Evolutionary conservation across 2,113 vertebrate genomes (phyloP), one percentile per base, ranked within the genome.

Genomic region (Bagarius yarrelli): DNA sequence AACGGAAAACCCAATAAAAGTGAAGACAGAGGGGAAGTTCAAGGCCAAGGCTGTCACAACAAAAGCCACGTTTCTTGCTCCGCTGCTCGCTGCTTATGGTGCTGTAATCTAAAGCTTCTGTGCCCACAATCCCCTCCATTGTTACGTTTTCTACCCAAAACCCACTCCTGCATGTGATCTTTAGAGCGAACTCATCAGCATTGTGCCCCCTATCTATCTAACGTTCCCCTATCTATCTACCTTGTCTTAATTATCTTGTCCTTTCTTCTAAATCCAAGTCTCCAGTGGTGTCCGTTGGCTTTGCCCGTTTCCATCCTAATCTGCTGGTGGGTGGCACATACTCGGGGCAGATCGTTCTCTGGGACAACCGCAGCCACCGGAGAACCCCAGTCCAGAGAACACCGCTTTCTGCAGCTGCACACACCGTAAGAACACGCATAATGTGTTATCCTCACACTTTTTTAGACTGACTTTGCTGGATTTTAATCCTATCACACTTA

Each of bases 301-400:
- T 99, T 78, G 96, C 98, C 32, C 95, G 94, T 83, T 99, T 99
- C 91, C 97, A 99, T 88, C 97, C 97, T 60, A 99, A 99, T 89
- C 92, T 99, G 78, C 92, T 98, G 0, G 96, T 98, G 19, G 96
- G 97, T 67, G 97, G 97, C 32, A 98, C 97, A 0, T 98, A 99
- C 88, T 99, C 97, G 0, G 97, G 97, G 71, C 97, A 99, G 89
- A 98, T 99, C 21, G 96, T 97, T 76, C 88, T 99, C 80, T 98
- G 98, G 98, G 98, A 99, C 89, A 98, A 98, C 85, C 96, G 97
- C 85, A 98, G 98, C 59, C 96, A 99, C 90, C 91, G 97, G 30
- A 94, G 96, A 86, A 99, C 98, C 0, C 97, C 98, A 0, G 96
- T 98, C 78, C 97, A 98, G 91, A 94, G 97, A 87, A 98, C 97